Evolutionary conservation across 2,888 invertebrate genomes (phyloP).

Genomic region (Yponomeuta malinellus): DNA sequence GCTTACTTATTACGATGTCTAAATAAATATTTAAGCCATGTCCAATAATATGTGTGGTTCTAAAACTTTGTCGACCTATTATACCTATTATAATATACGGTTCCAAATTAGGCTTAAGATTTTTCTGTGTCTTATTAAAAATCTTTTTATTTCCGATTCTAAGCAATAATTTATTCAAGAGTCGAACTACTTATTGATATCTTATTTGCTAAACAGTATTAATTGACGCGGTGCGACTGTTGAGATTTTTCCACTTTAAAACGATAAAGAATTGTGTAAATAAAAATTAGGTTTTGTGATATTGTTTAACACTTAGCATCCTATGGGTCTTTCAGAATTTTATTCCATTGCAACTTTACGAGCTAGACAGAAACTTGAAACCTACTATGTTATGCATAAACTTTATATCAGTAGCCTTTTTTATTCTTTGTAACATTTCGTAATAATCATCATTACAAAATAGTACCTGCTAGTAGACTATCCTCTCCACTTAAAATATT

Average conservation of each 20-base stretch:
- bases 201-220: slow-evolving; percentile 15
- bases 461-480: neutral
- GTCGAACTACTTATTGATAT: neutral
- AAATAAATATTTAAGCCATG: slow-evolving; percentile 14
- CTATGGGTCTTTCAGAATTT: slow-evolving; percentile 27
- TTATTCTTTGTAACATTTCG: neutral
- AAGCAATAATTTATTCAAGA: slow-evolving; percentile 38
- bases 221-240: neutral
- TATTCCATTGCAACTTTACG: slow-evolving; percentile 15
- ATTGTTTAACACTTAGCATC: neutral
- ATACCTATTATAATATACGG: slow-evolving; percentile 28
- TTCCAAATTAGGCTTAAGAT: slow-evolving; percentile 55
- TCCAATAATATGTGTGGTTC: slow-evolving; percentile 22
- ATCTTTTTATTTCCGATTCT: slow-evolving; percentile 49
- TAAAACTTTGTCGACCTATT: slow-evolving; percentile 15
- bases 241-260: slow-evolving; percentile 11
- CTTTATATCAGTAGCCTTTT: neutral
- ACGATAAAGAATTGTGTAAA: neutral
- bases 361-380: neutral
- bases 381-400: neutral
- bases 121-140: slow-evolving; percentile 38
- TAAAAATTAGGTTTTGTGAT: neutral
- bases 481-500: neutral
- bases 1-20: slow-evolving; percentile 44
- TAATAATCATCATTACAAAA: neutral